Conservation (phyloP, 2,888 invertebrate genomes). For the Scrobipalpa costella region DNA sequence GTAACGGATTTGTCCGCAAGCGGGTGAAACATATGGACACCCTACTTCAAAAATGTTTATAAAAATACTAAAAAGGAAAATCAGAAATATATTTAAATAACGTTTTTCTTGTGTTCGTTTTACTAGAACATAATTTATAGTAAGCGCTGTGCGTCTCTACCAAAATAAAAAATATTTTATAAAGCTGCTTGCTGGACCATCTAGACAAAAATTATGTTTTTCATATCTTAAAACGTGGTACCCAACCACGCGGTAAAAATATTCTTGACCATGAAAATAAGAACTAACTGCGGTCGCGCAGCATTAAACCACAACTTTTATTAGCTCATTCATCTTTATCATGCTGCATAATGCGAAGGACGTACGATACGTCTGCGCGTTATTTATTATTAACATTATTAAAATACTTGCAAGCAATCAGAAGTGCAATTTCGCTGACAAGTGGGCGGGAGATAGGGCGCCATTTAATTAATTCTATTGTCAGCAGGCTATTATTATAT, state of each 20-base stretch:
- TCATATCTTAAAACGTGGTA: too few relatives aligned
- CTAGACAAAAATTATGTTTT: too few relatives aligned
- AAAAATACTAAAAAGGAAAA: too few relatives aligned
- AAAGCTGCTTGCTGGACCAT: too few relatives aligned
- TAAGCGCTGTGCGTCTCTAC: too few relatives aligned
- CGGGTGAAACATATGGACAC: background rate
- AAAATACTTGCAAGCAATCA: background rate
- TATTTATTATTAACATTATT: background rate
- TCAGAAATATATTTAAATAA: too few relatives aligned
- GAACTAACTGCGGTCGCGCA: background rate
- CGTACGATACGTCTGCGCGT: too few relatives aligned
- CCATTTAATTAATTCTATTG: slow-evolving; percentile 11
- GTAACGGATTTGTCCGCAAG: background rate
- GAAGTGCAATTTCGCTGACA: slow-evolving; percentile 5
- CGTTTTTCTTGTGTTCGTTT: too few relatives aligned
- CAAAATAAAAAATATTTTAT: too few relatives aligned
- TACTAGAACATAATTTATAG: background rate
- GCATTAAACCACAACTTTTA: background rate
- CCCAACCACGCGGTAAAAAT: background rate
- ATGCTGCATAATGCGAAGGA: too few relatives aligned
- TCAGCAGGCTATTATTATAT: too few relatives aligned
- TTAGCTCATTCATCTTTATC: too few relatives aligned
- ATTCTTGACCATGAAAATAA: background rate
- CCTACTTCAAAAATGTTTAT: background rate
- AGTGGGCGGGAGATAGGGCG: slow-evolving; percentile 12